Percentiles rank a stretch among this genome's conserved stretches.
phyloP scores from a whole-genome alignment of 2,888 invertebrate species.

The Synergus gifuensis region DNA sequence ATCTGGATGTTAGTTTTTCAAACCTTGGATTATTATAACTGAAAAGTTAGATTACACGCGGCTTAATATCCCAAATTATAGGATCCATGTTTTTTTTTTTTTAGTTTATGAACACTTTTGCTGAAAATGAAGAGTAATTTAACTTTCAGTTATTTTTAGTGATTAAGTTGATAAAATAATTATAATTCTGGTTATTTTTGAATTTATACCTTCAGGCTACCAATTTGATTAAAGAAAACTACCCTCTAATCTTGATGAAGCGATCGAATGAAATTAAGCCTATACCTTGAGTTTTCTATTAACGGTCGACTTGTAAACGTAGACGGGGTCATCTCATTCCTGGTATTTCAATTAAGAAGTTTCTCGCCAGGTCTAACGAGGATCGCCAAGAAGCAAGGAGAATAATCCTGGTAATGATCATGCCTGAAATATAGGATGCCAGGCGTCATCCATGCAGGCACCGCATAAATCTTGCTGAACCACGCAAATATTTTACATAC shows the following conservation, averaged over 20 bases:
- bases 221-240: background rate
- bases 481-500: background rate
- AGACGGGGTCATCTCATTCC: slow-evolving; percentile 9
- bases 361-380: slow-evolving; percentile 8
- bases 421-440: background rate
- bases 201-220: background rate
- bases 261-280: background rate
- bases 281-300: background rate
- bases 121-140: no score
- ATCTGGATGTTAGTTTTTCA: no score
- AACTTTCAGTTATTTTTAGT: no score
- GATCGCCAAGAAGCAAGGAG: background rate
- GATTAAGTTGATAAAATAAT: no score
- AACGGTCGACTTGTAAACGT: background rate
- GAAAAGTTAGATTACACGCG: no score
- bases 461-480: background rate
- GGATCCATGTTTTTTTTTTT: no score
- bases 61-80: no score
- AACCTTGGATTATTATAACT: no score
- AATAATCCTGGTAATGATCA: slow-evolving; percentile 11
- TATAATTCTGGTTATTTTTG: no score
- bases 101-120: no score
- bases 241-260: background rate
- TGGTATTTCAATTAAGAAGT: slow-evolving; percentile 13
- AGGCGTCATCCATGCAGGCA: background rate